phyloP scores from a whole-genome alignment of 2,888 invertebrate species.

The Cosmopolites sordidus region DNA sequence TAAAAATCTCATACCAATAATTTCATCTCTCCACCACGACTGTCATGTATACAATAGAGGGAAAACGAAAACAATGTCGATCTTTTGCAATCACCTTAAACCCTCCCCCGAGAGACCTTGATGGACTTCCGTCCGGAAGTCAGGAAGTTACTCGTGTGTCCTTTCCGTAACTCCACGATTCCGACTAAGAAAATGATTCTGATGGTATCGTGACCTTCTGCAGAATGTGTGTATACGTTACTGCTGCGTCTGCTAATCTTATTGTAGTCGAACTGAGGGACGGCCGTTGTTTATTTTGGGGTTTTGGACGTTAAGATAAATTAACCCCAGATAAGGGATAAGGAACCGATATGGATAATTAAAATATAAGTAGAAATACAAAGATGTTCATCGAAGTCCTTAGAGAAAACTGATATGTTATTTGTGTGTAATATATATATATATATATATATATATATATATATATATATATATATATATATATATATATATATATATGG shows the following conservation, averaged over 20 bases:
- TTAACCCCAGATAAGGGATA: background rate
- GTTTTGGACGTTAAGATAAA: slow-evolving; percentile 1
- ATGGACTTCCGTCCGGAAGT: slow-evolving; percentile 46
- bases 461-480: too few relatives aligned
- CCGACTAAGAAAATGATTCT: slow-evolving; percentile 10
- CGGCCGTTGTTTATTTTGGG: background rate
- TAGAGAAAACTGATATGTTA: too few relatives aligned
- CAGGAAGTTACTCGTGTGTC: slow-evolving; percentile 42
- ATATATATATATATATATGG: too few relatives aligned
- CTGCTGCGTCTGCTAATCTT: slow-evolving; percentile 4
- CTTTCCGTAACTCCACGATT: slow-evolving; percentile 35
- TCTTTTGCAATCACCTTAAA: slow-evolving; percentile 45
- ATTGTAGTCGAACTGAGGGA: background rate
- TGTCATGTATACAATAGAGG: slow-evolving; percentile 28
- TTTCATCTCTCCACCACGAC: too few relatives aligned
- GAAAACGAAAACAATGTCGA: slow-evolving; percentile 46
- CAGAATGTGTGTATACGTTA: background rate
- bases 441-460: too few relatives aligned
- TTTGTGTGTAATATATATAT: too few relatives aligned
- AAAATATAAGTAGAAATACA: background rate
- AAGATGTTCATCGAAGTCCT: background rate
- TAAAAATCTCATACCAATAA: too few relatives aligned
- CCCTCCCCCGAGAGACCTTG: slow-evolving; percentile 41
- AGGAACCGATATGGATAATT: background rate
- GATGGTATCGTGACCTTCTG: slow-evolving; percentile 9